These are phyloP conservation scores for Cosmopolites sordidus DNA, from an alignment of 2,888 invertebrate genomes.

Conservation along the genomic window DNA sequence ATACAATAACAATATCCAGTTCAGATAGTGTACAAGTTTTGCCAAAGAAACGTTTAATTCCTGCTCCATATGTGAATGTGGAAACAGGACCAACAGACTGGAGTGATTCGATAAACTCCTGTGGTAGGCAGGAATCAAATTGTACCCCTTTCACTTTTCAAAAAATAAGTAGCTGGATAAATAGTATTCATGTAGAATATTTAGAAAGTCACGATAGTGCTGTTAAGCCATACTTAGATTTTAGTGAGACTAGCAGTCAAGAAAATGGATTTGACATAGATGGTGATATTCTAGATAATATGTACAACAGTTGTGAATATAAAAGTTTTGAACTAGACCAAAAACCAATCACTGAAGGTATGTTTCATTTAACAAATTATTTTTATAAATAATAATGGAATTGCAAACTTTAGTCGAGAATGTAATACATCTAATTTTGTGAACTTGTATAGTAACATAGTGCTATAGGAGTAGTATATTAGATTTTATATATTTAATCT, in stretches of 20 bases:
- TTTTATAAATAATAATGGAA: too few relatives aligned
- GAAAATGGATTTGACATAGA: constrained; percentile 9
- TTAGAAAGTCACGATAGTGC: constrained; percentile 7
- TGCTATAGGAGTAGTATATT: too few relatives aligned
- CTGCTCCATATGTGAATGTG: constrained; percentile 11
- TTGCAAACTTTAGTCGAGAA: too few relatives aligned
- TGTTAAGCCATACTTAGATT: constrained; percentile 4
- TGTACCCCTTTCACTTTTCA: constrained; percentile 29
- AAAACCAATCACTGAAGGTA: constrained; percentile 11
- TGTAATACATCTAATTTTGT: too few relatives aligned
- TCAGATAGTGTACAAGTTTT: constrained; percentile 20
- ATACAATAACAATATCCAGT: constrained; percentile 30
- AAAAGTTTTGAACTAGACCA: constrained; percentile 22
- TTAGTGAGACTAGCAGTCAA: constrained; percentile 18
- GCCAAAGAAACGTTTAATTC: constrained; percentile 6
- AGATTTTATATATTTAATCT: too few relatives aligned
- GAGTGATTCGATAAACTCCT: constrained; percentile 20
- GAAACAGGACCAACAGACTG: constrained; percentile 28
- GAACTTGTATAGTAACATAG: too few relatives aligned
- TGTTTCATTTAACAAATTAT: too few relatives aligned
- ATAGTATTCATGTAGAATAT: constrained; percentile 17
- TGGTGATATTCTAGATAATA: constrained; percentile 12
- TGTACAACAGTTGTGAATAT: constrained; percentile 28
- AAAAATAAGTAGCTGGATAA: constrained; percentile 33
- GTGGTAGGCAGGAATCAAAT: constrained; percentile 16